Conservation (phyloP, 2,113 vertebrate genomes). For the Turdus rufiventris region DNA sequence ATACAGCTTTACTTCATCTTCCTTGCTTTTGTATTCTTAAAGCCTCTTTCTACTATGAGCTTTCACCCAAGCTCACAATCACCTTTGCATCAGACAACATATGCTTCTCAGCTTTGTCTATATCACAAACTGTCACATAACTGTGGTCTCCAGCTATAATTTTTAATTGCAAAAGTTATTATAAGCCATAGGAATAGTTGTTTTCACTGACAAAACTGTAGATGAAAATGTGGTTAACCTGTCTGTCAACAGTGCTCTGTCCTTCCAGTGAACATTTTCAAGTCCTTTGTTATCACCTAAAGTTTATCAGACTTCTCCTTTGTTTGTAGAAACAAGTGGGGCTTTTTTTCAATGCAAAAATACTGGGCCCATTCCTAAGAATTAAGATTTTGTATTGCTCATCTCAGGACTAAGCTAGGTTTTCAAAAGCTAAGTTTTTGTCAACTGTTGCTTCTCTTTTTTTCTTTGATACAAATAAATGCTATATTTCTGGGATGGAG, state of each 20-base stretch:
- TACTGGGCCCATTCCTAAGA: neutral
- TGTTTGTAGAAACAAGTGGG: neutral
- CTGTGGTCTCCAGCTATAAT: neutral
- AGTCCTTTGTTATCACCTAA: neutral
- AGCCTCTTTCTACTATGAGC: neutral
- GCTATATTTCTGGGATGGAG: neutral
- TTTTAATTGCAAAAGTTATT: neutral
- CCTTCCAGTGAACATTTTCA: fast-evolving
- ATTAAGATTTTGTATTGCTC: neutral
- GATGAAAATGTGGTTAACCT: neutral
- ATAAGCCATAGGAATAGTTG: neutral
- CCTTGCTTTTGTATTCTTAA: neutral
- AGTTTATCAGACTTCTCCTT: neutral
- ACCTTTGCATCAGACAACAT: neutral
- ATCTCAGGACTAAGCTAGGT: neutral
- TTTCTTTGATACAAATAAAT: neutral
- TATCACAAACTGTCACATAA: neutral
- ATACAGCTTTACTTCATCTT: neutral
- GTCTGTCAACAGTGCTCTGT: neutral
- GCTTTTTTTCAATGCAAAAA: neutral
- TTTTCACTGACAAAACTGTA: neutral
- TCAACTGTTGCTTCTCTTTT: neutral
- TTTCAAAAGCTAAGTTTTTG: neutral
- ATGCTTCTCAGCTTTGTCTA: neutral
- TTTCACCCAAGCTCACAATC: neutral